Percentiles rank a stretch among this genome's conserved stretches.
Conservation (phyloP, 1,140 invertebrate genomes). For the Ditylenchus dipsaci region DNA sequence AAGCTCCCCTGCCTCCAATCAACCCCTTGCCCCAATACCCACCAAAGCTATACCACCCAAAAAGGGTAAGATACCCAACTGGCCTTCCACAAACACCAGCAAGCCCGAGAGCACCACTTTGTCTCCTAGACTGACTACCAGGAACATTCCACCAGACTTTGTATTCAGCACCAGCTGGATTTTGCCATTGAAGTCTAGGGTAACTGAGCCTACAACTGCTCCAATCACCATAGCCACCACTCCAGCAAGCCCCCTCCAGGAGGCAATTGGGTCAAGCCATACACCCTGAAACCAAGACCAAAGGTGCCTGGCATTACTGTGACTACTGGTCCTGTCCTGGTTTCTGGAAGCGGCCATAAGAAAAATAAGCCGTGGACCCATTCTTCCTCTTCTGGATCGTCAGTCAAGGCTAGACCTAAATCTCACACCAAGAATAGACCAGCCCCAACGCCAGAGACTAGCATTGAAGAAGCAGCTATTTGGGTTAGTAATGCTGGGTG, state of each 20-base stretch:
- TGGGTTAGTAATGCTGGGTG: constrained; percentile 9
- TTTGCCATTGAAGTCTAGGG: constrained; percentile 10
- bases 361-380: constrained; percentile 15
- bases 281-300: background rate
- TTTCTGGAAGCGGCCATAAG: background rate
- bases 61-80: background rate
- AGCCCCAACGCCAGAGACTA: constrained; percentile 13
- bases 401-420: background rate
- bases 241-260: background rate
- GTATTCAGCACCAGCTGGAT: constrained; percentile 32
- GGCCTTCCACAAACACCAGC: background rate
- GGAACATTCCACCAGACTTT: constrained; percentile 13
- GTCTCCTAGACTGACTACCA: constrained; percentile 1
- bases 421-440: constrained; percentile 17
- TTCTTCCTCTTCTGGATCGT: background rate
- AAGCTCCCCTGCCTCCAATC: background rate
- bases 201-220: background rate
- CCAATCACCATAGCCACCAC: background rate
- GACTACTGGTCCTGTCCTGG: background rate
- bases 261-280: background rate
- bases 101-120: background rate
- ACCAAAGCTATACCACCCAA: constrained; percentile 1
- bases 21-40: background rate
- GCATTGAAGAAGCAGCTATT: constrained; percentile 29
- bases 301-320: background rate